Conservation (phyloP, 2,113 vertebrate species). For the Mormyrus iriodes region DNA sequence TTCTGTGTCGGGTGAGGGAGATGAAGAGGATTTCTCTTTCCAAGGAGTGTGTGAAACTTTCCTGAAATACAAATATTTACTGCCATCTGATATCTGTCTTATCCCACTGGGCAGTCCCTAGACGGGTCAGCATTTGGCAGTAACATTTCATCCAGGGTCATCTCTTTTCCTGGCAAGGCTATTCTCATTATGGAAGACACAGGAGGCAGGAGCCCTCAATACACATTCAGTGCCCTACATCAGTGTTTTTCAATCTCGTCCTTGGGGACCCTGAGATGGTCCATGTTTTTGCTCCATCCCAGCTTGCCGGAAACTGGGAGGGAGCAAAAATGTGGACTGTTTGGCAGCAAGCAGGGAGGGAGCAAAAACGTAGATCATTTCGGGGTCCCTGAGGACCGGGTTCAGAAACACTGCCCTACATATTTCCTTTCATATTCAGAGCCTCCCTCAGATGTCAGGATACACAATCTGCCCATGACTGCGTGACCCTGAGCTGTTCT, state of each 20-base stretch:
- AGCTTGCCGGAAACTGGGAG: neutral
- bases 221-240: conserved; percentile 42
- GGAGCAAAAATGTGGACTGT: neutral
- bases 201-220: conserved; percentile 30
- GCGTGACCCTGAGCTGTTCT: neutral
- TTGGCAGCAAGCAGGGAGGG: no score
- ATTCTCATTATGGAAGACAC: conserved; percentile 48
- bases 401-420: conserved; percentile 34
- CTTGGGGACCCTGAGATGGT: neutral
- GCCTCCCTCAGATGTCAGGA: neutral
- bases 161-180: conserved; percentile 23
- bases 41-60: conserved; percentile 31
- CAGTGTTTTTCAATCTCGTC: neutral
- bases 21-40: conserved; percentile 28
- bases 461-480: neutral
- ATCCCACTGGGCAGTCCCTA: conserved; percentile 38
- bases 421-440: conserved; percentile 30
- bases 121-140: conserved; percentile 17
- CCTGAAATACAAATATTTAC: conserved; percentile 52
- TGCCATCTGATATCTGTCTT: conserved; percentile 46
- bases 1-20: conserved; percentile 16
- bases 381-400: neutral
- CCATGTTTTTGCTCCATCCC: neutral
- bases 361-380: neutral
- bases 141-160: conserved; percentile 21